Base-by-base conservation (phyloP, 1,140 invertebrate species). In the Papilio xuthus region DNA sequence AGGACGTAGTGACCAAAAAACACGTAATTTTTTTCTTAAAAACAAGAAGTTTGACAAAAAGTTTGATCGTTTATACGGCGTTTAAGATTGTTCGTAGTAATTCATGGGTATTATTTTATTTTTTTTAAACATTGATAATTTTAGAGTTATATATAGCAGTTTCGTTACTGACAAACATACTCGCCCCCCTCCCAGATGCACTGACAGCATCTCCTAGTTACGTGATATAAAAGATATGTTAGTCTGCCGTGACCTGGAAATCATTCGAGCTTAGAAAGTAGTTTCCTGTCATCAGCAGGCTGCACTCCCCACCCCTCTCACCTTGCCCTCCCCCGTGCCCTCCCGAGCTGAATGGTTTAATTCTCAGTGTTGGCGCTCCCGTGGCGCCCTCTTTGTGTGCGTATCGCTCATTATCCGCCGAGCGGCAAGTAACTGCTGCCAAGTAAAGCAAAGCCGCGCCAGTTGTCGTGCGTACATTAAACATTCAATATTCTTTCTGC, bases 401-500 rank as follows among this genome's bases (percentile, higher is more conserved):
- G 69, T 71, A 71, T 41, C 69, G 32, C 28, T 71, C 69, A 71
- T 71, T 71, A 71, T 37, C 69, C 41, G 28, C 18, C 18, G 50
- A 53, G 8, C 50, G n/a, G 50, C 50, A 53, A 53, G 50, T 20
- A 18, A 53, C 50, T 53, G 50, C 7, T 71, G 69, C 69, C 32
- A 42, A 71, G 69, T 42, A 23, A 42, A 9, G 69, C 28, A 26
- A 20, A n/a, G n/a, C n/a, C n/a, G n/a, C 60, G 23, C 26, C 28
- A 12, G 60, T 67, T 67, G 69, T 37, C 32, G 32, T 71, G 69
- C 69, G 69, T 71, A 15, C 18, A 71, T 71, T 71, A 71, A 71
- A 71, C 32, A 71, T 71, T 71, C 41, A 71, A 71, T 71, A 42
- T 71, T 41, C 69, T 71, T 63, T 63, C 60, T 67, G 10, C 60